A percentile compares a stretch with the other conserved stretches of the same genome.
phyloP scores from a whole-genome alignment of 2,888 invertebrate genomes.

The Ellobium chinense region DNA sequence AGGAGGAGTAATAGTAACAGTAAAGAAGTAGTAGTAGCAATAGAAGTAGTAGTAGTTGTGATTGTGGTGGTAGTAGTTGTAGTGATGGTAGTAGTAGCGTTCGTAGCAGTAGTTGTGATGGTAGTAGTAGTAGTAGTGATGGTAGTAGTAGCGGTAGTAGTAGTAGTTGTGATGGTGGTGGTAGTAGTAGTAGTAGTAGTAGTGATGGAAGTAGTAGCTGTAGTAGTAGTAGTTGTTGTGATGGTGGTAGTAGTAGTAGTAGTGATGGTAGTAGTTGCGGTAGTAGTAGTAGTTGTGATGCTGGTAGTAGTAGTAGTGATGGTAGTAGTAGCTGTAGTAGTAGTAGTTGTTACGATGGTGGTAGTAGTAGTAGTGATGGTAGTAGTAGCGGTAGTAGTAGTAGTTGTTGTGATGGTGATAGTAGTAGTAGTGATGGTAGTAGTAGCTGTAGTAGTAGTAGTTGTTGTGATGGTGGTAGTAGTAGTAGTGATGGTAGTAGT shows the following conservation, averaged over 20 bases:
- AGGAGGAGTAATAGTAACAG: no score
- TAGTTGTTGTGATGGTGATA: no score
- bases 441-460: no score
- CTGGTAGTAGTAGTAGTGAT: background rate
- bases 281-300: background rate
- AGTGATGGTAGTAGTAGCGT: no score
- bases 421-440: no score
- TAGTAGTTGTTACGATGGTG: background rate
- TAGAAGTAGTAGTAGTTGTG: no score
- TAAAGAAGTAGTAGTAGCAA: no score
- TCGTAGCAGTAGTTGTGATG: no score
- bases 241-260: background rate
- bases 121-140: background rate
- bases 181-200: background rate
- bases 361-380: background rate
- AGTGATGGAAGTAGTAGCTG: background rate
- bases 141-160: background rate
- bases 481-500: no score
- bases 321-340: background rate
- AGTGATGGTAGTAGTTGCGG: background rate
- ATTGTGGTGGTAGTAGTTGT: no score
- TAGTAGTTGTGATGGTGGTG: background rate
- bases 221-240: slow-evolving; percentile 3
- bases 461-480: no score
- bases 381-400: no score